Conservation (phyloP, 2,113 vertebrate species). For the Macrotis lagotis region DNA sequence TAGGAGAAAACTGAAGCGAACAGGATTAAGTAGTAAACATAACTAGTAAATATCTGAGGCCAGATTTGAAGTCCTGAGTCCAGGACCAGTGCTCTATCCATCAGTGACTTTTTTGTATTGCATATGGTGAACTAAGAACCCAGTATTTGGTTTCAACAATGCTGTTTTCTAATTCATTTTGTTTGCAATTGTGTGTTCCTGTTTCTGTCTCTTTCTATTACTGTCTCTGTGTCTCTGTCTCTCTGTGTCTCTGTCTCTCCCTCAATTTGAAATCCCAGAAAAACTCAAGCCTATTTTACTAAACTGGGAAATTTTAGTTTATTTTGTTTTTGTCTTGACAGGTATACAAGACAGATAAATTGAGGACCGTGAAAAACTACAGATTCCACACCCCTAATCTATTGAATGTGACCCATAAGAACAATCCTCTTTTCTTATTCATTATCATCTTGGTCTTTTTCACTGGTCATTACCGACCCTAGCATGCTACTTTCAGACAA, state of each 20-base stretch:
- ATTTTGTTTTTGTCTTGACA: background rate
- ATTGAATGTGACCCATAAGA: background rate
- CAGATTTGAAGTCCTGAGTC: background rate
- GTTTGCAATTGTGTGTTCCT: background rate
- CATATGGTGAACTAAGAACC: background rate
- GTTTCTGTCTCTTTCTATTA: background rate
- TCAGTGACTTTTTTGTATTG: background rate
- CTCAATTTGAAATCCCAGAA: background rate
- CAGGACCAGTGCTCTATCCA: background rate
- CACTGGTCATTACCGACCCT: background rate
- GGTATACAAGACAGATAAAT: background rate
- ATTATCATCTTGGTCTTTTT: background rate
- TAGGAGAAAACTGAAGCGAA: too few relatives aligned
- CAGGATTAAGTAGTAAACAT: too few relatives aligned
- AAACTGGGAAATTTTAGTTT: background rate
- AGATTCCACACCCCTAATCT: background rate
- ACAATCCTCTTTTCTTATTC: background rate
- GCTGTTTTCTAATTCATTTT: background rate
- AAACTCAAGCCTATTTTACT: background rate
- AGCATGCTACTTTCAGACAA: background rate
- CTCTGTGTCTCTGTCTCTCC: too few relatives aligned
- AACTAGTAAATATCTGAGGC: background rate
- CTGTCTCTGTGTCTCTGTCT: accelerated
- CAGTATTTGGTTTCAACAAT: background rate
- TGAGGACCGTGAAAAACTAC: background rate